Percentiles rank a stretch among this genome's conserved stretches.
Conservation (phyloP, 1,140 invertebrate genomes). For the Meteorus sp. region DNA sequence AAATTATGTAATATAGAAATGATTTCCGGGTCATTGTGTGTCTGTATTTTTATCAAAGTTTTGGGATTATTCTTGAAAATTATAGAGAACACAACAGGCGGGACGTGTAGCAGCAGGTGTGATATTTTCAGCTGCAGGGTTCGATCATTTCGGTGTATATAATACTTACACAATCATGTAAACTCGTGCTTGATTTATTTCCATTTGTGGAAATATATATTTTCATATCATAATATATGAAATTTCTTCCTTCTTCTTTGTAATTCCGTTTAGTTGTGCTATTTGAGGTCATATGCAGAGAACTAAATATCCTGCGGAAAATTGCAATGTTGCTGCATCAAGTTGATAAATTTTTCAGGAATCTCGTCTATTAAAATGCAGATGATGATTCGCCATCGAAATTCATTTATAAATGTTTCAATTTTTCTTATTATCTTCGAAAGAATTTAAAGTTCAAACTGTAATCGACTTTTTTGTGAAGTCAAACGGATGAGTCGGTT, state of each 20-base stretch:
- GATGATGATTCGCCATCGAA: too few species aligned
- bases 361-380: too few species aligned
- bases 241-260: too few species aligned
- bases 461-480: not conserved
- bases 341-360: too few species aligned
- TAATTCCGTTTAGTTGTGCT: too few species aligned
- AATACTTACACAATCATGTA: too few species aligned
- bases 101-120: constrained; percentile 9
- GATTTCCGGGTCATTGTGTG: constrained; percentile 15
- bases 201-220: too few species aligned
- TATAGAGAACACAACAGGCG: not conserved
- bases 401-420: not conserved
- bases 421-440: not conserved
- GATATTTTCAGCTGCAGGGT: constrained; percentile 13
- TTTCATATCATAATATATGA: too few species aligned
- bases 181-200: too few species aligned
- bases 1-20: constrained; percentile 12
- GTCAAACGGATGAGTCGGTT: not conserved
- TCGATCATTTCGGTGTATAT: not conserved
- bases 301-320: too few species aligned
- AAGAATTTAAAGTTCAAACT: not conserved
- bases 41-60: not conserved
- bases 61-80: constrained; percentile 4
- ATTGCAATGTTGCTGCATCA: too few species aligned
- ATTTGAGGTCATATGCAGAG: too few species aligned